These are phyloP conservation scores for Drosophila quinaria DNA, from an alignment of 2,888 invertebrate species.

Conservation along the genomic window DNA sequence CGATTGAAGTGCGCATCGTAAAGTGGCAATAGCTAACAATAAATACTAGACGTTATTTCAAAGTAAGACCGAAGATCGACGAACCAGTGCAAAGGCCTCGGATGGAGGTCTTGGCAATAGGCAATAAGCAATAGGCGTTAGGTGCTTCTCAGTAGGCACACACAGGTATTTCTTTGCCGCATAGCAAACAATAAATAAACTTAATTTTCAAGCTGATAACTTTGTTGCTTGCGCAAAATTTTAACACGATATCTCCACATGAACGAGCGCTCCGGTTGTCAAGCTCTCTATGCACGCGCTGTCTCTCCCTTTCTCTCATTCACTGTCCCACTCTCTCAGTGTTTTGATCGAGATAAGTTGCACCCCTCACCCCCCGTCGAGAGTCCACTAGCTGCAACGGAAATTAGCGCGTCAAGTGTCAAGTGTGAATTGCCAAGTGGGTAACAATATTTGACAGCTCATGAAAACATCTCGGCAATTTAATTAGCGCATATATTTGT, in stretches of 20 bases:
- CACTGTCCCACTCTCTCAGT: conserved; percentile 5
- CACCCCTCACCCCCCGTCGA: conserved; percentile 1
- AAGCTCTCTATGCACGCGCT: conserved; percentile 21
- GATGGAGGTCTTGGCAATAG: conserved; percentile 11
- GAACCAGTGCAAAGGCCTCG: conserved; percentile 35
- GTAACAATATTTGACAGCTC: conserved; percentile 70
- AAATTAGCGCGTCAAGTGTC: conserved; percentile 76
- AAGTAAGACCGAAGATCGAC: conserved; percentile 27
- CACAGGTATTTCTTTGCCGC: conserved; percentile 23
- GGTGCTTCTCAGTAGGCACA: conserved; percentile 11
- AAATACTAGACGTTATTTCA: conserved; percentile 34
- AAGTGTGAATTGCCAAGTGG: conserved; percentile 78
- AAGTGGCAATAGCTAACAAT: conserved; percentile 41
- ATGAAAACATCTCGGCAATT: conserved; percentile 69
- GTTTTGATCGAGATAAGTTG: conserved; percentile 54
- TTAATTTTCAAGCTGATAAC: conserved; percentile 72
- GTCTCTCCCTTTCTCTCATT: neutral
- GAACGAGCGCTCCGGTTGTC: conserved; percentile 19
- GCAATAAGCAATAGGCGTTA: conserved; percentile 9
- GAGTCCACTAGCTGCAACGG: conserved; percentile 44
- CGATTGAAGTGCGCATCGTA: conserved; percentile 59
- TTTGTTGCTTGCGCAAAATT: conserved; percentile 69
- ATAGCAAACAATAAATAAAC: conserved; percentile 59
- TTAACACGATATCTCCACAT: conserved; percentile 72
- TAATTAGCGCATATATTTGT: conserved; percentile 69